Evolutionary conservation across 2,113 vertebrate species (phyloP).

Genomic region (Anguilla rostrata): DNA sequence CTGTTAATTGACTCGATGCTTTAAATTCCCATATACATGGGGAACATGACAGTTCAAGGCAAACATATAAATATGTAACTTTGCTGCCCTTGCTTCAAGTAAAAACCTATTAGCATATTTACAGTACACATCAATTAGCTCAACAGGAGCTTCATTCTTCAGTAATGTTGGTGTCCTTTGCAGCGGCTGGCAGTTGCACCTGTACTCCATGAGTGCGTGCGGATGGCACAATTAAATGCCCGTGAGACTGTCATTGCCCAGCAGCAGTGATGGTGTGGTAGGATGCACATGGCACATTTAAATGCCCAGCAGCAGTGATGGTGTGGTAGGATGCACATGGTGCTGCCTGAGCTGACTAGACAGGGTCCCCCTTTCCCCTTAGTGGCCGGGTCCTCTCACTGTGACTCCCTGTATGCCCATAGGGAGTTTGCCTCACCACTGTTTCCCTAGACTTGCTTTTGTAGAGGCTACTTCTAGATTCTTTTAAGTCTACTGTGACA

Average conservation of each 20-base stretch:
- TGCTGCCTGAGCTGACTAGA: too few species aligned
- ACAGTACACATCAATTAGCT: neutral
- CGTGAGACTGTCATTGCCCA: neutral
- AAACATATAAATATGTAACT: conserved; percentile 53
- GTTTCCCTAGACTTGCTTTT: too few species aligned
- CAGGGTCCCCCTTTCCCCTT: too few species aligned
- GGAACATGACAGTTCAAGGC: conserved; percentile 39
- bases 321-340: neutral
- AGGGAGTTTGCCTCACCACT: too few species aligned
- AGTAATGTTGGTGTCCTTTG: conserved; percentile 2
- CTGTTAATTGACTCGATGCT: conserved; percentile 52
- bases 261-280: neutral
- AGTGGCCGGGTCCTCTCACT: too few species aligned
- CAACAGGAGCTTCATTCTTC: neutral
- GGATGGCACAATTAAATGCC: neutral
- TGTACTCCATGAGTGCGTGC: conserved; percentile 37
- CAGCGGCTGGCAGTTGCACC: conserved; percentile 10
- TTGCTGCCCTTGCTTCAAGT: conserved; percentile 36
- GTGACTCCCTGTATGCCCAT: too few species aligned
- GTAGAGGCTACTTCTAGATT: too few species aligned
- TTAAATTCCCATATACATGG: conserved; percentile 47
- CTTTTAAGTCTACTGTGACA: too few species aligned
- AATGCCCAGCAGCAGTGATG: neutral
- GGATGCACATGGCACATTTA: too few species aligned
- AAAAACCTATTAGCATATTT: neutral